These are phyloP conservation scores for Sycophila sp. DNA, from an alignment of 1,140 invertebrate genomes.

Conservation along the genomic window DNA sequence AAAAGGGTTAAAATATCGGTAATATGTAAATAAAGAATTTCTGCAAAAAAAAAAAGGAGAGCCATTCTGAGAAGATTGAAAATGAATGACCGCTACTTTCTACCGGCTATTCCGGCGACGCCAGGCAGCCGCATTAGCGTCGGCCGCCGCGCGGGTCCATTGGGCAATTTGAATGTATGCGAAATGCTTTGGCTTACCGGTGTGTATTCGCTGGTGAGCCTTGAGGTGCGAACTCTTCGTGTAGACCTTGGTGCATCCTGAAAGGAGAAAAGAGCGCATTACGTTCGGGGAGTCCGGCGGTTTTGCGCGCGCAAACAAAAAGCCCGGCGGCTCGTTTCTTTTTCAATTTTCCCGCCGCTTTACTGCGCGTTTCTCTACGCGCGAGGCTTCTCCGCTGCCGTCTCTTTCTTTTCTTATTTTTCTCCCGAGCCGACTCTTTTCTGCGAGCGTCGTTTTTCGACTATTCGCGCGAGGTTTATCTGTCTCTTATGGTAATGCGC, in stretches of 20 bases:
- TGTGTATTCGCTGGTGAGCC: slow-evolving; percentile 97
- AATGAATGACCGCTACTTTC: too few species aligned
- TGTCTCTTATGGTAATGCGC: neutral
- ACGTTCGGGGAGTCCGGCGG: neutral
- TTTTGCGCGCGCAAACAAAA: neutral
- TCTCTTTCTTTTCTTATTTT: neutral
- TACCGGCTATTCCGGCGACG: neutral
- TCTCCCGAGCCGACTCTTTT: neutral
- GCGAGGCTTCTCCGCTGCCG: neutral
- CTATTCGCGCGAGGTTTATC: neutral
- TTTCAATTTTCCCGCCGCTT: slow-evolving; percentile 4
- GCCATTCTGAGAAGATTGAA: too few species aligned
- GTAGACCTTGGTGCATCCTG: slow-evolving; percentile 97
- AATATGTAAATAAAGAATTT: too few species aligned
- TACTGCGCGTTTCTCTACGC: neutral
- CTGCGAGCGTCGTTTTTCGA: neutral
- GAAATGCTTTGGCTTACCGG: too few species aligned
- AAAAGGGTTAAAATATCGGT: too few species aligned
- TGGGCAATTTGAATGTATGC: neutral
- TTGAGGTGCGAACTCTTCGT: slow-evolving; percentile 99
- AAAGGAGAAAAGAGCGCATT: slow-evolving; percentile 52
- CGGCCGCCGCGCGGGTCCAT: too few species aligned
- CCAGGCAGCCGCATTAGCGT: too few species aligned
- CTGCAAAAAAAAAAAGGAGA: too few species aligned
- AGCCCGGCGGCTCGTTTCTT: neutral